Percentiles rank a stretch among this genome's conserved stretches.
phyloP scores from a whole-genome alignment of 2,888 invertebrate species.

The Exephanes ischioxanthus region DNA sequence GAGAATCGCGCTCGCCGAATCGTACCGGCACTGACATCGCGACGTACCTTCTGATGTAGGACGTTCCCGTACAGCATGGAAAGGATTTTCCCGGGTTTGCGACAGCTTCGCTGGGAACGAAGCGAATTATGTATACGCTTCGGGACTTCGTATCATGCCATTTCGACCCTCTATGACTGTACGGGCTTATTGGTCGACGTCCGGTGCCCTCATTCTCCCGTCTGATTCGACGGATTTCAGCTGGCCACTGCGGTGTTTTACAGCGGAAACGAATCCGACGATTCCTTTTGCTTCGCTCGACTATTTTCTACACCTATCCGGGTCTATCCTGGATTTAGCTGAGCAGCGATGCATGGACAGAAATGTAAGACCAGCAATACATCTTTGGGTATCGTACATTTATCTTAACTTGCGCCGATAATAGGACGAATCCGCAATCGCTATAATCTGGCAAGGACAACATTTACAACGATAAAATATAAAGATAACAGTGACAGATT shows the following conservation, averaged over 20 bases:
- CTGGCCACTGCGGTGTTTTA: neutral
- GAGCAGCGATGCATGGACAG: neutral
- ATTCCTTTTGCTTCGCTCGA: neutral
- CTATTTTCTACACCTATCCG: neutral
- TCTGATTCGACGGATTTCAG: neutral
- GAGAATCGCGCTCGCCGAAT: conserved; percentile 45
- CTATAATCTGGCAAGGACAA: no score
- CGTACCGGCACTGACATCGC: conserved; percentile 71
- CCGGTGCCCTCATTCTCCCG: neutral
- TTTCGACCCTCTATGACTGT: conserved; percentile 6
- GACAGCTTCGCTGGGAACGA: conserved; percentile 43
- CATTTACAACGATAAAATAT: no score
- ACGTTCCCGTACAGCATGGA: conserved; percentile 38
- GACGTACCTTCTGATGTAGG: conserved; percentile 68
- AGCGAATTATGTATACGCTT: conserved; percentile 34
- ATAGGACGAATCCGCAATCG: neutral
- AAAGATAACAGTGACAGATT: no score
- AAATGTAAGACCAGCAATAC: neutral
- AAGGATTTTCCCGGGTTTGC: conserved; percentile 35
- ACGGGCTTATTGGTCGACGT: neutral
- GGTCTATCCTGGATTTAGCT: neutral
- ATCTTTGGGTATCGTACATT: neutral
- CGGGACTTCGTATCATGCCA: conserved; percentile 4
- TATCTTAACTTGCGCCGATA: neutral
- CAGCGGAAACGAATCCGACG: neutral